phyloP scores from a whole-genome alignment of 1,140 invertebrate genomes.

The Aphelinus atriplicis region DNA sequence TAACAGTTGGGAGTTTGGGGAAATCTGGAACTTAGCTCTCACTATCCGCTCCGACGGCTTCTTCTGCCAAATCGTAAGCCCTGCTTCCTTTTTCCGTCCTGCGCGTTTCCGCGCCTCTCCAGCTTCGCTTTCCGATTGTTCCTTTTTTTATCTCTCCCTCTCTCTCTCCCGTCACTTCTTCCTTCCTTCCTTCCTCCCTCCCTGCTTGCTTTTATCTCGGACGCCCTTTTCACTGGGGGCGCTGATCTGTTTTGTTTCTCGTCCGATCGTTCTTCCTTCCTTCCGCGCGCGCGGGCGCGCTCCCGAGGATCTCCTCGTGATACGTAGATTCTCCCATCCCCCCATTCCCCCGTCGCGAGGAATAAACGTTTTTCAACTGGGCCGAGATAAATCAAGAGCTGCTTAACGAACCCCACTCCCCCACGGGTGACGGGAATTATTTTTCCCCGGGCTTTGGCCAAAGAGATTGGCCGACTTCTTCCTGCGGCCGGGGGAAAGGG shows the following conservation, averaged over 20 bases:
- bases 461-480: too few relatives aligned
- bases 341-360: too few relatives aligned
- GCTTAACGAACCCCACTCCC: too few relatives aligned
- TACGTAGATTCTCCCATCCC: too few relatives aligned
- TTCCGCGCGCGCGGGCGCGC: not conserved
- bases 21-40: slow-evolving; percentile 52
- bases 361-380: too few relatives aligned
- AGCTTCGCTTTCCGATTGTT: not conserved
- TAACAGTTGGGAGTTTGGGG: slow-evolving; percentile 49
- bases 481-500: too few relatives aligned
- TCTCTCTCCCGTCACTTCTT: not conserved
- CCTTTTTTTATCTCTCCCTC: not conserved
- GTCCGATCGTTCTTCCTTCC: too few relatives aligned
- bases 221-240: too few relatives aligned
- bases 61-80: slow-evolving; percentile 51
- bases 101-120: not conserved
- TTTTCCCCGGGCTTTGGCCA: too few relatives aligned
- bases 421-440: too few relatives aligned
- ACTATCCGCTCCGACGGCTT: slow-evolving; percentile 38
- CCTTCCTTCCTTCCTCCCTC: not conserved
- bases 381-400: too few relatives aligned
- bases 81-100: slow-evolving; percentile 13
- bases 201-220: not conserved
- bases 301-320: not conserved
- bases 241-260: too few relatives aligned